A percentile compares a stretch with the other conserved stretches of the same genome.
Evolutionary conservation across 2,797 vertebrate genomes (phyloP).

Genomic region (Cossypha caffra): DNA sequence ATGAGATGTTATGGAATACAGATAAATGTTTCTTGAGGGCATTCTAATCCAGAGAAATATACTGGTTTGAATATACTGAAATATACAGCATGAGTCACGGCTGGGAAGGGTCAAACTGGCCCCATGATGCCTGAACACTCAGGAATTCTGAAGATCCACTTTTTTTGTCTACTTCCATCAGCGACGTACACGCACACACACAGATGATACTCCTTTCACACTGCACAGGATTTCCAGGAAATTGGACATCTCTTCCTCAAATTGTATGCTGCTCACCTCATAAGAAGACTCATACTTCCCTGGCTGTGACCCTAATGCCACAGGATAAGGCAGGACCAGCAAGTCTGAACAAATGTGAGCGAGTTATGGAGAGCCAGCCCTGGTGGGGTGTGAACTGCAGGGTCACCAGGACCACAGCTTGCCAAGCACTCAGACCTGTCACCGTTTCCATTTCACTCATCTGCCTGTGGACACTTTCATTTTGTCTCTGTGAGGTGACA

Average conservation of each 20-base stretch:
- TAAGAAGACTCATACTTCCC: not conserved
- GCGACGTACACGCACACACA: rapidly evolving
- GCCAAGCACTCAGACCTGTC: not conserved
- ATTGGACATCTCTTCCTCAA: not conserved
- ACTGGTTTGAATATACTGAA: not conserved
- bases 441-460: rapidly evolving
- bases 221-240: conserved; percentile 28
- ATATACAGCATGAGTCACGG: rapidly evolving
- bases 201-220: not conserved
- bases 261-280: not conserved
- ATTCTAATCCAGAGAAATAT: not conserved
- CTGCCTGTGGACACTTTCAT: not conserved
- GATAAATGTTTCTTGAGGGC: not conserved
- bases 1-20: not conserved
- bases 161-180: not conserved
- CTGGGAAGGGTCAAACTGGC: not conserved
- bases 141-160: not conserved
- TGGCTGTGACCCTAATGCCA: not conserved
- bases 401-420: not conserved
- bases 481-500: not conserved
- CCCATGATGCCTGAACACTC: rapidly evolving
- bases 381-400: not conserved
- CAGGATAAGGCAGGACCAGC: not conserved
- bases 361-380: not conserved
- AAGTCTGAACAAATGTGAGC: not conserved